Evolutionary conservation across 2,797 vertebrate species (phyloP).

Genomic region (Acanthiza pusilla): DNA sequence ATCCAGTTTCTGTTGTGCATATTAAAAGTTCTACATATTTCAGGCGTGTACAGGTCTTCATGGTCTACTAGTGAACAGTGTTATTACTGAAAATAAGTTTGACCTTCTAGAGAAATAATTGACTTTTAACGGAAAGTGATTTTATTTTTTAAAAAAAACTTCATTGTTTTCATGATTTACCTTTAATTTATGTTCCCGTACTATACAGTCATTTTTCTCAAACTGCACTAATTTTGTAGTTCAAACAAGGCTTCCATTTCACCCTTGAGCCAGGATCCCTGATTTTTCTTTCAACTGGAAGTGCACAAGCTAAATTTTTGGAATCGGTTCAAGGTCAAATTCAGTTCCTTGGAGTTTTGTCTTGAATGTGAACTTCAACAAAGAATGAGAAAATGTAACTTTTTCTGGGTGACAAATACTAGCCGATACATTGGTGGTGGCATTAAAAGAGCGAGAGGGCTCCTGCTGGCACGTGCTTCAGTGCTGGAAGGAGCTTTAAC

Average conservation of each 20-base stretch:
- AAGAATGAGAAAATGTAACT: background rate
- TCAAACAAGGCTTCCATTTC: conserved; percentile 47
- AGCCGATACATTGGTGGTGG: background rate
- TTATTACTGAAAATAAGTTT: conserved; percentile 51
- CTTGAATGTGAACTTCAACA: conserved; percentile 16
- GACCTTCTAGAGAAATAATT: conserved; percentile 58
- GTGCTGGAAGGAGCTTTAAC: background rate
- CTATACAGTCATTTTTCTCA: conserved; percentile 24
- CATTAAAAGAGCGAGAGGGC: background rate
- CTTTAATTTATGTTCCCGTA: conserved; percentile 54
- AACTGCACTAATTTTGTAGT: conserved; percentile 14
- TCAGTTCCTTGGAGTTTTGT: conserved; percentile 35
- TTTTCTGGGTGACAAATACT: background rate
- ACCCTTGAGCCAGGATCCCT: conserved; percentile 18
- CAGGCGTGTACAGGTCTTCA: conserved; percentile 58
- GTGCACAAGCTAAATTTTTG: background rate
- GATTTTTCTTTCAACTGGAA: conserved; percentile 32
- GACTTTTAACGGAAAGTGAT: conserved; percentile 53
- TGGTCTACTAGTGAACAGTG: conserved; percentile 67
- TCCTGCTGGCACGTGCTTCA: background rate
- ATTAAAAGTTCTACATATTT: conserved; percentile 59
- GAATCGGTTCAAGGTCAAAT: conserved; percentile 17
- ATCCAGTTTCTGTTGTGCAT: conserved; percentile 44
- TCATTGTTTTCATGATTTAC: conserved; percentile 63
- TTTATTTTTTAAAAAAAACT: background rate